These are phyloP conservation scores for Fragariocoptes setiger DNA, from an alignment of 1,140 invertebrate species.

Conservation along the genomic window DNA sequence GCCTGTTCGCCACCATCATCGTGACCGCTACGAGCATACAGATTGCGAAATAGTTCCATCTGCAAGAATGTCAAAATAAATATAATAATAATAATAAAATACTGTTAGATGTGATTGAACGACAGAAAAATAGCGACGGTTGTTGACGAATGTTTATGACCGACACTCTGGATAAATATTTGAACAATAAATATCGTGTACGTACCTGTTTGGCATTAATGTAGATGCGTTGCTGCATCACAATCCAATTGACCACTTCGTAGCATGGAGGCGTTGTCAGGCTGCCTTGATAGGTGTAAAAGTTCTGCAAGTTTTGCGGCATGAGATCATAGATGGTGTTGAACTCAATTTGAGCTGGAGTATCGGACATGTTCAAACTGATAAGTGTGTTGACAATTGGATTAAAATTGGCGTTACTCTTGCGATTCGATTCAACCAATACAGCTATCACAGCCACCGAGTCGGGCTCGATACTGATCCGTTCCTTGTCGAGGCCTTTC, in stretches of 20 bases:
- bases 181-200: no score
- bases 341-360: not conserved
- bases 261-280: slow-evolving; percentile 65
- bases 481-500: not conserved
- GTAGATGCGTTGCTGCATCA: slow-evolving; percentile 22
- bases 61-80: no score
- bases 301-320: not conserved
- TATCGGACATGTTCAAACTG: not conserved
- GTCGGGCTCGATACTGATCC: not conserved
- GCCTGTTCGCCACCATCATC: not conserved
- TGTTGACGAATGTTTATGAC: no score
- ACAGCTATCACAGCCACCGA: not conserved
- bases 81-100: no score
- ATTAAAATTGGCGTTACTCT: not conserved
- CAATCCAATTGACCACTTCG: slow-evolving; percentile 61
- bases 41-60: not conserved
- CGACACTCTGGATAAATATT: no score
- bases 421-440: not conserved
- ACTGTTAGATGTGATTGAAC: no score
- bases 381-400: not conserved
- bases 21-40: not conserved
- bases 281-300: slow-evolving; percentile 37
- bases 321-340: not conserved
- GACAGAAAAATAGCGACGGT: no score
- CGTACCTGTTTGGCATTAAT: not conserved